Evolutionary conservation across 2,113 vertebrate species (phyloP), one percentile per base, ranked within the genome.

Genomic region (Asarcornis scutulata): DNA sequence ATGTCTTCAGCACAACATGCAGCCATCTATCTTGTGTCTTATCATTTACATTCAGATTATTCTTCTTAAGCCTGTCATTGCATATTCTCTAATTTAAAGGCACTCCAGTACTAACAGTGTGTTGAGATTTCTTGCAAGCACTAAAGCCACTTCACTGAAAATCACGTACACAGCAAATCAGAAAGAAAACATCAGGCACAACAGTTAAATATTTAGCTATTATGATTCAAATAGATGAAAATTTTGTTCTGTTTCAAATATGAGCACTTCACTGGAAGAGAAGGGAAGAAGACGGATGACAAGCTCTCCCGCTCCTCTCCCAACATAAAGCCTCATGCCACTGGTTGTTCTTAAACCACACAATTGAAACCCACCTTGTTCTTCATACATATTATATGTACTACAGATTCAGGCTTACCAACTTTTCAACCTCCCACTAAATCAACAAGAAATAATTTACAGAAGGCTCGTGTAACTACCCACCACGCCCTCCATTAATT

Each of bases 11-110:
- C 15, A 86, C 11, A 93, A 72, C 21, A 74, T 2, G 3, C 5
- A 64, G 40, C 31, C 14, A 36, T 40, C 27, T 73, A 13, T 73
- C 48, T 93, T 91, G 22, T 38, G 71, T 71, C 32, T 91, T 78
- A 95, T 11, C 36, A 91, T 80, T 95, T 58, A 77, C 56, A 59
- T 75, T 62, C 34, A 64, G 16, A 77, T 71, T 89, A 93, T 71
- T 95, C 95, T 44, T 58, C 59, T 85, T 36, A 83, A 72, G 71
- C 87, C 93, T 92, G 74, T 91, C 42, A 74, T 5, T 91, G 55
- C 71, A 86, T 6, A 93, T 31, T 16, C 46, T 85, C 87, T 91
- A 82, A 89, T 58, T 82, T 67, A 95, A 91, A 79, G 27, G 38
- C 40, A 91, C 55, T 89, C 66, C 4, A 1, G n/a, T 88, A 92